Percentiles rank a stretch among this genome's conserved stretches.
phyloP scores from a whole-genome alignment of 2,888 invertebrate genomes.

The Trissolcus japonicus region DNA sequence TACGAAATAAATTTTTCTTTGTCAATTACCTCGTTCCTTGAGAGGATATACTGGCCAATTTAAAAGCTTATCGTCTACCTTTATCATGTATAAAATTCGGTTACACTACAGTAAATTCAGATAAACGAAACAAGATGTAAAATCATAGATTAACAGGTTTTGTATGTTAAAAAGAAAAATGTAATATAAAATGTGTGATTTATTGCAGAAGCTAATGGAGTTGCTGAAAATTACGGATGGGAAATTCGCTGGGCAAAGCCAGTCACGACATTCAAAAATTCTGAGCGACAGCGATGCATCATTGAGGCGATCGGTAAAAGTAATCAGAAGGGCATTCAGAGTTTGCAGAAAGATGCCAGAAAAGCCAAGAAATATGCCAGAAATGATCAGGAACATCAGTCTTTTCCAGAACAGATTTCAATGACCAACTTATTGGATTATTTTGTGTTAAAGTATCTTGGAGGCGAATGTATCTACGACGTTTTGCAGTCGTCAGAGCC shows the following conservation, averaged over 20 bases:
- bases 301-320: constrained; percentile 63
- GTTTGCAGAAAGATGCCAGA: constrained; percentile 6
- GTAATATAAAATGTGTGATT: constrained; percentile 7
- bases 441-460: constrained; percentile 62
- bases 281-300: constrained; percentile 69
- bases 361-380: constrained; percentile 12
- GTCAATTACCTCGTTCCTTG: background rate
- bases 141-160: constrained; percentile 60
- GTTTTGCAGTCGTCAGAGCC: constrained; percentile 54
- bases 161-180: background rate
- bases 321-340: constrained; percentile 37
- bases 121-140: too few species aligned
- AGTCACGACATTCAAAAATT: constrained; percentile 72
- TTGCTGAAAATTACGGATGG: constrained; percentile 66
- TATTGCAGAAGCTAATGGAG: constrained; percentile 60
- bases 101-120: too few species aligned
- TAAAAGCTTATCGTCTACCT: too few species aligned
- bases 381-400: constrained; percentile 1
- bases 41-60: too few species aligned
- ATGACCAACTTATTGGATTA: constrained; percentile 59
- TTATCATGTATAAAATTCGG: too few species aligned
- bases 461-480: constrained; percentile 64
- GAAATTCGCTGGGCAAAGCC: constrained; percentile 81
- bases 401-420: constrained; percentile 19
- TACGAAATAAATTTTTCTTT: constrained; percentile 61